Base-by-base conservation (phyloP, 2,113 vertebrate species). In the Alouatta palliata region DNA sequence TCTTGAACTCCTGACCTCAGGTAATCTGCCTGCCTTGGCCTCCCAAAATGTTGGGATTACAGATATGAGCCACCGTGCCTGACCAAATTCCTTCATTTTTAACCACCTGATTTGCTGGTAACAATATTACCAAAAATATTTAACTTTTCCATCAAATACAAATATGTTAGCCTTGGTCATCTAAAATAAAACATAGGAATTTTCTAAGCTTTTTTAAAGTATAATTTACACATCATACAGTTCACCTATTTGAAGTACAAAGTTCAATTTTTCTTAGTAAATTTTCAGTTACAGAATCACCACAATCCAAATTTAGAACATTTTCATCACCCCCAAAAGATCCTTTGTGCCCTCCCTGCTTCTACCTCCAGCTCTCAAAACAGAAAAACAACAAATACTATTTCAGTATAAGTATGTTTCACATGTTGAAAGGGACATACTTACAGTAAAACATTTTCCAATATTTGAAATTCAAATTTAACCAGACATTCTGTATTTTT, bases 381-480 rank as follows among this genome's bases (percentile, higher is more conserved):
- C 3, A 70, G 45, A 95, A 89, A 92, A 95, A 84, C 21, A 81
- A 68, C 43, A 90, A 73, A 61, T 47, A 64, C 82, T n/a, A 2
- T 89, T 94, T 84, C 58, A 83, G 3, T 56, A 45, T 70, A 82
- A 43, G 6, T 35, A 25, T 43, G 23, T 82, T 82, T 14, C 27
- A 77, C 14, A 73, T 71, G 58, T 58, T 79, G 20, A 40, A 71
- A 54, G 16, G 40, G 23, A 52, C 16, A 87, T 49, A 43, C 40
- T 43, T 43, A 49, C 12, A 32, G 43, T 49, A 66, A 80, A 79
- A 85, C 25, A 66, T 52, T 71, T 85, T 66, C 85, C 64, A 75
- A 16, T 83, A 79, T 77, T 25, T 94, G 87, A 91, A 91, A 87
- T 45, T 91, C 58, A 91, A 49, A 32, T 76, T 93, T 76, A 61